phyloP scores from a whole-genome alignment of 1,140 invertebrate species.

The Drosophila mojavensis region DNA sequence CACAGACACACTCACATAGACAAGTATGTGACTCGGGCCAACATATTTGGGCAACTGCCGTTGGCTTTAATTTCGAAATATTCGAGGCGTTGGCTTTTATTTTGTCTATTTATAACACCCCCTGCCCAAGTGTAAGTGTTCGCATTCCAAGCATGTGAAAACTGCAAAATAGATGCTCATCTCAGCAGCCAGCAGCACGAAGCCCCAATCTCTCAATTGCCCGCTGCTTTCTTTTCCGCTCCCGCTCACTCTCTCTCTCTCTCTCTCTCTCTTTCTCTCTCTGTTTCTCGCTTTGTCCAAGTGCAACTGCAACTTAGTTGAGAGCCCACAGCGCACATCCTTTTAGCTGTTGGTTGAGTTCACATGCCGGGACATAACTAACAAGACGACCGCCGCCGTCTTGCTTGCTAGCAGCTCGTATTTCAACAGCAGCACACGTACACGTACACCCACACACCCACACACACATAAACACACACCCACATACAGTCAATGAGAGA shows the following conservation, averaged over 20 bases:
- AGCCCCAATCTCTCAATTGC: not conserved
- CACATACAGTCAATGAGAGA: conserved; percentile 14
- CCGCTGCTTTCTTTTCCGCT: conserved; percentile 13
- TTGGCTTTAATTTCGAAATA: conserved; percentile 78
- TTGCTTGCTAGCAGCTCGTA: conserved; percentile 43
- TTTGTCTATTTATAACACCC: conserved; percentile 69
- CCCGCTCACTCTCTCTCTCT: conserved; percentile 16
- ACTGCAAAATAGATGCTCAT: conserved; percentile 73
- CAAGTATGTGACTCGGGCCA: conserved; percentile 45
- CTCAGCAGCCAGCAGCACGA: conserved; percentile 10
- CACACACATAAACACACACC: conserved; percentile 28
- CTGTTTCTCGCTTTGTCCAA: not conserved
- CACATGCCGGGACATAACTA: conserved; percentile 54
- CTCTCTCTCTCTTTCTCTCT: not conserved
- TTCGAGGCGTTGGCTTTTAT: conserved; percentile 60
- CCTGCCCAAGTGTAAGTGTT: conserved; percentile 70
- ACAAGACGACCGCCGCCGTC: conserved; percentile 28
- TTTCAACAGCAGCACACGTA: conserved; percentile 19
- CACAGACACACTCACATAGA: conserved; percentile 17
- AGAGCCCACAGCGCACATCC: conserved; percentile 34
- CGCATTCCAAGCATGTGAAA: conserved; percentile 77
- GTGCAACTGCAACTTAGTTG: conserved; percentile 33
- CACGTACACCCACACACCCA: conserved; percentile 16
- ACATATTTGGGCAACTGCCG: conserved; percentile 72
- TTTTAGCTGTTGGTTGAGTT: conserved; percentile 38